phyloP scores from a whole-genome alignment of 2,797 vertebrate genomes.

The Schizothorax lantsangensis region DNA sequence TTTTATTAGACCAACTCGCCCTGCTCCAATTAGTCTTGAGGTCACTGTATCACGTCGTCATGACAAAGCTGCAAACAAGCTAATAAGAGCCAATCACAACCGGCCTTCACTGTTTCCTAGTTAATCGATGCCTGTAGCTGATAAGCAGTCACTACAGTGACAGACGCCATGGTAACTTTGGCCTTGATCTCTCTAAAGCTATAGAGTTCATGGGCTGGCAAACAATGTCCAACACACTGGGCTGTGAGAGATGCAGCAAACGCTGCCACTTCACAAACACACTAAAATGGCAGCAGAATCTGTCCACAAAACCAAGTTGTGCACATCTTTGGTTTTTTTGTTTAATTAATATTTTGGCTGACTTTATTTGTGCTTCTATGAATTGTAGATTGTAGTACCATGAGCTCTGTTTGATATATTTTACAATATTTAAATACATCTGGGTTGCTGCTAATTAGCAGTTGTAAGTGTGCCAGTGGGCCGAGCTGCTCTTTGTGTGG shows the following conservation, averaged over 20 bases:
- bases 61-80: slow-evolving; percentile 28
- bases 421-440: background rate
- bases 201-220: background rate
- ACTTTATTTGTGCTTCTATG: background rate
- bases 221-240: background rate
- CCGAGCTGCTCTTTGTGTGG: background rate
- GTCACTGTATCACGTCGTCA: background rate
- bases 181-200: slow-evolving; percentile 17
- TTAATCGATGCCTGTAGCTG: slow-evolving; percentile 39
- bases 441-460: background rate
- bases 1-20: background rate
- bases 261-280: background rate
- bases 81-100: slow-evolving; percentile 15
- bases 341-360: background rate
- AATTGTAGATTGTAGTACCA: background rate
- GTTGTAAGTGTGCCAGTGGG: background rate
- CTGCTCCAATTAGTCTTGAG: background rate
- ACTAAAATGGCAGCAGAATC: background rate
- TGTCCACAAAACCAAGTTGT: background rate
- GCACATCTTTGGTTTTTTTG: background rate
- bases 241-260: background rate
- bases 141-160: slow-evolving; percentile 45
- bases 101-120: background rate
- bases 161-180: slow-evolving; percentile 36
- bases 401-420: background rate